Evolutionary conservation across 2,113 vertebrate genomes (phyloP).

Genomic region (Pelecanus crispus): DNA sequence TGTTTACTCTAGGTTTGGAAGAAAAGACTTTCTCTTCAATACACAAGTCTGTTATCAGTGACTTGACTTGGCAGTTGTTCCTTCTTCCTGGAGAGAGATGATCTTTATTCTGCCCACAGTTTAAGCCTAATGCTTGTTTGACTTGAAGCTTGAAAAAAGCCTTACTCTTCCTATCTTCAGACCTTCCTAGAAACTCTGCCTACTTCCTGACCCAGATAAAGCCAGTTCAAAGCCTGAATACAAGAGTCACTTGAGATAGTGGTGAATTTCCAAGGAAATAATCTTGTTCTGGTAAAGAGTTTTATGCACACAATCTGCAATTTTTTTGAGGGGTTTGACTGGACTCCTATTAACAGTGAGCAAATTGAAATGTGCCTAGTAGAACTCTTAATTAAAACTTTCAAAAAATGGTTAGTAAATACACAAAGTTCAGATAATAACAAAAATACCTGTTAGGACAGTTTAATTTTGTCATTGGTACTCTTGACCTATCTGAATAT

Average conservation of each 20-base stretch:
- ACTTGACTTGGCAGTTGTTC: neutral
- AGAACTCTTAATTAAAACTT: neutral
- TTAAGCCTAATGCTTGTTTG: neutral
- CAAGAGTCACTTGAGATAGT: neutral
- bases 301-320: neutral
- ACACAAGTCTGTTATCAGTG: neutral
- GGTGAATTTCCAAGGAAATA: neutral
- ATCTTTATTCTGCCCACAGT: neutral
- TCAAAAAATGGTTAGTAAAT: neutral
- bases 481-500: neutral
- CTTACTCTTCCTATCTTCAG: neutral
- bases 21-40: neutral
- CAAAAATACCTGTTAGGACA: neutral
- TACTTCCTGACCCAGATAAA: neutral
- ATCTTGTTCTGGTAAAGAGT: neutral
- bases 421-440: neutral
- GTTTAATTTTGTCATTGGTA: neutral
- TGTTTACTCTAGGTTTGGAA: neutral
- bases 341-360: neutral
- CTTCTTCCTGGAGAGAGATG: neutral
- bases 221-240: neutral
- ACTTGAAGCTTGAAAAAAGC: neutral
- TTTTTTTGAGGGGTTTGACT: neutral
- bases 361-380: neutral
- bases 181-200: neutral